Percentiles rank a stretch among this genome's conserved stretches.
Evolutionary conservation across 1,140 invertebrate species (phyloP).

Genomic region (Drosophila sp.): DNA sequence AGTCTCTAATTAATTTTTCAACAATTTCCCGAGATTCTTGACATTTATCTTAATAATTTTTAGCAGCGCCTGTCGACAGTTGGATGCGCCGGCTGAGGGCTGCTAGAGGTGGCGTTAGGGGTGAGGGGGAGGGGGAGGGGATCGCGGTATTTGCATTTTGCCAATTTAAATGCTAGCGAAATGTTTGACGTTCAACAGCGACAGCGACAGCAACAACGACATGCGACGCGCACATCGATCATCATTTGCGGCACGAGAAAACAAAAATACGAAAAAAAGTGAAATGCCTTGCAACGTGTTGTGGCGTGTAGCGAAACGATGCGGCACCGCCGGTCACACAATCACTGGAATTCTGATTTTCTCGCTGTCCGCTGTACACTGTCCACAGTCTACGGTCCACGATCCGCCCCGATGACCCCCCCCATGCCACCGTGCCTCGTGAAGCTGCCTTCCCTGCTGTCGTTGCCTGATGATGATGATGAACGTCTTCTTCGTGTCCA

Average conservation of each 20-base stretch:
- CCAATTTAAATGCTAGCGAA: slow-evolving; percentile 71
- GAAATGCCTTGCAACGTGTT: slow-evolving; percentile 63
- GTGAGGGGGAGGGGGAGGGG: too few relatives aligned
- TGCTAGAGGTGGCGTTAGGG: background rate
- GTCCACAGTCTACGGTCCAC: background rate
- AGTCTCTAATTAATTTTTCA: slow-evolving; percentile 69
- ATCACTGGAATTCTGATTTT: slow-evolving; percentile 61
- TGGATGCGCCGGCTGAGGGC: background rate
- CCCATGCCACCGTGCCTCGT: too few relatives aligned
- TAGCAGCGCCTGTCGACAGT: slow-evolving; percentile 58
- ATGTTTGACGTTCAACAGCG: slow-evolving; percentile 42
- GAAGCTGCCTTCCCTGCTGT: background rate
- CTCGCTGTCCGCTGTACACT: slow-evolving; percentile 29
- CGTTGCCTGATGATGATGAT: slow-evolving; percentile 41
- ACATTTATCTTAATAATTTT: slow-evolving; percentile 78
- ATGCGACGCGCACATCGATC: slow-evolving; percentile 79
- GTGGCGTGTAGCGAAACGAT: slow-evolving; percentile 9
- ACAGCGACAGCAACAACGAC: slow-evolving; percentile 45
- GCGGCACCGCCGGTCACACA: slow-evolving; percentile 61
- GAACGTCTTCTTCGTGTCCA: slow-evolving; percentile 37
- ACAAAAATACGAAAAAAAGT: slow-evolving; percentile 55
- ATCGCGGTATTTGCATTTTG: slow-evolving; percentile 59
- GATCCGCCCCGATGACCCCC: background rate
- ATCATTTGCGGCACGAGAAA: slow-evolving; percentile 74
- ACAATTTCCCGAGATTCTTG: slow-evolving; percentile 42